Percentiles rank a stretch among this genome's conserved stretches.
phyloP scores from a whole-genome alignment of 2,888 invertebrate genomes.

The Lithophane leautieri region DNA sequence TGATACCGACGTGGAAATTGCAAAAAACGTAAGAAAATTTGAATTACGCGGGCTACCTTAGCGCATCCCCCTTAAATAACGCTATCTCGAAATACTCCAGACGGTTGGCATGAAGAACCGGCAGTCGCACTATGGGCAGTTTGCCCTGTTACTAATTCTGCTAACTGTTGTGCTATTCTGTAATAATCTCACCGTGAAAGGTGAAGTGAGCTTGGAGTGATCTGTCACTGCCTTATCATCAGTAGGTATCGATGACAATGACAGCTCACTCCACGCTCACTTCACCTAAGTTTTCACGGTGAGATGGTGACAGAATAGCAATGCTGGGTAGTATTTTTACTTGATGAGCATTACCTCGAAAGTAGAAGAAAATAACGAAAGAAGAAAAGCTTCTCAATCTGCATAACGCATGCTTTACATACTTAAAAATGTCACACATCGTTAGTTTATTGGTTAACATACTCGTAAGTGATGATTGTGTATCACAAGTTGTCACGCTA shows the following conservation, averaged over 20 bases:
- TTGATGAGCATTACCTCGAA: not conserved
- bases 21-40: too few species aligned
- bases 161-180: not conserved
- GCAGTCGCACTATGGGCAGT: not conserved
- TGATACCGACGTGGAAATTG: too few species aligned
- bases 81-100: not conserved
- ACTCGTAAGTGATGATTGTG: slow-evolving; percentile 26
- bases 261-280: too few species aligned
- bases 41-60: too few species aligned
- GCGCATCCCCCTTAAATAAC: not conserved
- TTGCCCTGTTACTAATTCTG: not conserved
- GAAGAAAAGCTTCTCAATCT: not conserved
- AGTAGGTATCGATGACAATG: too few species aligned
- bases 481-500: slow-evolving; percentile 33
- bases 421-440: slow-evolving; percentile 17
- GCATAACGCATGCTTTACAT: not conserved
- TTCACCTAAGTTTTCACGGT: too few species aligned
- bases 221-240: too few species aligned
- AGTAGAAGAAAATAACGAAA: not conserved
- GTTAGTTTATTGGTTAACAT: slow-evolving; percentile 25
- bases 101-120: not conserved
- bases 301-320: too few species aligned
- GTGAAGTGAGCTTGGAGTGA: too few species aligned
- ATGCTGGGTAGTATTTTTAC: not conserved
- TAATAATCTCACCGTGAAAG: too few species aligned